Evolutionary conservation across 2,888 invertebrate species (phyloP).

Genomic region (Euzetes globulus): DNA sequence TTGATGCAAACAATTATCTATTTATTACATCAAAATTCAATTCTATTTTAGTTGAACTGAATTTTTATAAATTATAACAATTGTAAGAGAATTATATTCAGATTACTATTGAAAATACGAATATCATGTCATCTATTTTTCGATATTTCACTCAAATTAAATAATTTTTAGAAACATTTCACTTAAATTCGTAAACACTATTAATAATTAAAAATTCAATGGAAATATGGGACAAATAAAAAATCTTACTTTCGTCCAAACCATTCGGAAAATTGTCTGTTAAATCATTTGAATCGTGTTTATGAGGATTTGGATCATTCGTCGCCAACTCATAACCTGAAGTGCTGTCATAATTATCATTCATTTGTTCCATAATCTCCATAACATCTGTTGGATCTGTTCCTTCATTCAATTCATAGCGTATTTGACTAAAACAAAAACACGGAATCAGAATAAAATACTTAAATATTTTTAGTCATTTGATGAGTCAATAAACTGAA

Average conservation of each 20-base stretch:
- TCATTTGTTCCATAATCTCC: constrained; percentile 18
- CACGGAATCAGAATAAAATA: background rate
- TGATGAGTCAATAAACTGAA: too few relatives aligned
- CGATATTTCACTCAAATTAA: background rate
- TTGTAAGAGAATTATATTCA: background rate
- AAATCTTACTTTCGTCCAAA: constrained; percentile 12
- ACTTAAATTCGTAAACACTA: background rate
- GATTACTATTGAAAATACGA: background rate
- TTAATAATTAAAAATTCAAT: background rate
- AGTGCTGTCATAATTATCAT: background rate
- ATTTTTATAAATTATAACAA: too few relatives aligned
- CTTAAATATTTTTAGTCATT: background rate
- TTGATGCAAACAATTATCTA: background rate
- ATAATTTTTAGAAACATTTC: background rate
- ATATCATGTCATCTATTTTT: background rate
- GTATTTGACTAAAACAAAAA: background rate
- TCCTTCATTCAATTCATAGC: background rate
- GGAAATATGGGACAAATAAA: background rate
- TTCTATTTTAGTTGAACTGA: too few relatives aligned
- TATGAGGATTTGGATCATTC: background rate
- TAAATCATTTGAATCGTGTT: background rate
- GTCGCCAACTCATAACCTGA: background rate
- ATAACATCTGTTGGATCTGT: constrained; percentile 20
- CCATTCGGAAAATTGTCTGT: background rate
- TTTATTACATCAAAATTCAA: background rate